Base-by-base conservation (phyloP, 1,140 invertebrate genomes). In the Ceratina japonica region DNA sequence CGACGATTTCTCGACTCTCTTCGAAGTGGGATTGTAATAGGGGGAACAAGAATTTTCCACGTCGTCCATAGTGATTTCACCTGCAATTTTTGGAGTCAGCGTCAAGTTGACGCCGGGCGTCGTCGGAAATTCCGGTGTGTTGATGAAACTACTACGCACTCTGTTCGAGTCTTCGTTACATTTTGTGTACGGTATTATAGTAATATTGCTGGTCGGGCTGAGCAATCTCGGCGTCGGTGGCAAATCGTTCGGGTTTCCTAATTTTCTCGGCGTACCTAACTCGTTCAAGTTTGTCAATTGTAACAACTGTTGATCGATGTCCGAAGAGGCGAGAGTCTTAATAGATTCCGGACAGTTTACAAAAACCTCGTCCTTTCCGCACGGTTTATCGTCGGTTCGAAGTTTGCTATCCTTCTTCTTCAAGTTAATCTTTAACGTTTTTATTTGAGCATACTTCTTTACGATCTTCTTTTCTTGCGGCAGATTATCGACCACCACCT, bases 191-290 rank as follows among this genome's bases (percentile, higher is more conserved):
- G 84, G 84, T 0, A 87, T 90, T 0, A 87, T 90, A 0, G 83
- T 90, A 0, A 83, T 72, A 3, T 71, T 89, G 7, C 88, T 91
- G 7, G 82, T 87, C 0, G 92, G 92, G 66, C 90, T 93, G 0
- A 89, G 63, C 15, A 93, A 22, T 75, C 87, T 86, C 1, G 92
- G 91, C 3, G 92, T 93, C 0, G 91, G 90, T 1, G 92, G 92
- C 8, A 92, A 84, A 0, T 83, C 88, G 2, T 79, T 37, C 2
- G 73, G 68, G n/a, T 76, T 84, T n/a, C 88, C 87, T 0, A 75
- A 71, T 77, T 92, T 92, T 44, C 84, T 83, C 0, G 91, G 92
- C 10, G 91, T 92, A 62, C 89, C 90, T 5, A 91, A 75, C 18
- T 84, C 85, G 1, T 85, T 64, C 37, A 90, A 81, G 62, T 88